Percentiles rank a stretch among this genome's conserved stretches.
These are phyloP conservation scores for Muricea muricata DNA, from an alignment of 92 coral and sea anemone genomes.

Conservation along the genomic window DNA sequence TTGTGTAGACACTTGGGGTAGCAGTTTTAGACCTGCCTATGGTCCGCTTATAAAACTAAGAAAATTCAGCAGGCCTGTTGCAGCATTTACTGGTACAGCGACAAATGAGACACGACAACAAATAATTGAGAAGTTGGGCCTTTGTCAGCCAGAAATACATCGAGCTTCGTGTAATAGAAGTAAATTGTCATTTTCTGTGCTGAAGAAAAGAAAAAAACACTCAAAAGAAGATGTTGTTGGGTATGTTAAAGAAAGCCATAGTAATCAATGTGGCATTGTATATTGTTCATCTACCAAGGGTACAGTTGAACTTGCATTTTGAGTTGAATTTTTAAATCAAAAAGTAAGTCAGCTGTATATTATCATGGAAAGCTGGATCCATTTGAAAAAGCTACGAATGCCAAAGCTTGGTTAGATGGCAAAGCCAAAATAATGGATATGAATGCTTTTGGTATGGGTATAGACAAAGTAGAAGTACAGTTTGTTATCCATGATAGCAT, in stretches of 20 bases:
- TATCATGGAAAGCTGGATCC: slow-evolving; percentile 20
- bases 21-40: slow-evolving; percentile 1
- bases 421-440: not conserved
- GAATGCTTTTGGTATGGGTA: slow-evolving; percentile 7
- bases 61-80: not conserved
- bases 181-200: not conserved
- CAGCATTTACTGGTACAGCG: slow-evolving; percentile 26
- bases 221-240: slow-evolving; percentile 2
- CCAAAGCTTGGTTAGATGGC: slow-evolving; percentile 2
- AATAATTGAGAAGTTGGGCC: slow-evolving; percentile 8
- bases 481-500: slow-evolving; percentile 12
- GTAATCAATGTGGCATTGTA: not conserved
- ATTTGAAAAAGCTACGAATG: slow-evolving; percentile 1
- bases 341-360: not conserved
- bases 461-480: not conserved
- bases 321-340: slow-evolving; percentile 7
- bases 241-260: not conserved
- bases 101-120: not conserved
- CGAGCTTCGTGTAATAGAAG: not conserved
- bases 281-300: slow-evolving; percentile 3
- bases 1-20: slow-evolving; percentile 1
- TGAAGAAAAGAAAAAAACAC: not conserved
- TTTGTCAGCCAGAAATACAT: not conserved
- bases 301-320: slow-evolving; percentile 12
- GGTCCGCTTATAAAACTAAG: not conserved